Evolutionary conservation across 92 coral and sea anemone species (phyloP).

Genomic region (Muricea muricata): DNA sequence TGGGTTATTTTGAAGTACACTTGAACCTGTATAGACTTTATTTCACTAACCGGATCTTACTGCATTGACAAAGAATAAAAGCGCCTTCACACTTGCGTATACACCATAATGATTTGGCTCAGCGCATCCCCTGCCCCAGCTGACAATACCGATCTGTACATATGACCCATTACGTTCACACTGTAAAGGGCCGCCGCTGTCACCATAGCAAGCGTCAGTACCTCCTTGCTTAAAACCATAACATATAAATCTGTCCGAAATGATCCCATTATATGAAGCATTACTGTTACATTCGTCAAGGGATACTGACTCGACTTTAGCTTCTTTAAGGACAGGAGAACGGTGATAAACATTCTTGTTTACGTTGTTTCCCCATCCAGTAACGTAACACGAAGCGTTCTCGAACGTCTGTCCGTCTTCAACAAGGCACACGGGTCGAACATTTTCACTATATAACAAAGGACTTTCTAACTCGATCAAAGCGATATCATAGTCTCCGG

Average conservation of each 20-base stretch:
- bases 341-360: slow-evolving; percentile 40
- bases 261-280: slow-evolving; percentile 64
- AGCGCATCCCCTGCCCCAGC: slow-evolving; percentile 93
- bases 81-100: slow-evolving; percentile 74
- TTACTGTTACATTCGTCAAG: slow-evolving; percentile 64
- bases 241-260: slow-evolving; percentile 65
- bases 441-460: slow-evolving; percentile 64
- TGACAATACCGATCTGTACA: slow-evolving; percentile 83
- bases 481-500: slow-evolving; percentile 69
- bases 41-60: slow-evolving; percentile 66
- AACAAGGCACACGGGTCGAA: slow-evolving; percentile 74
- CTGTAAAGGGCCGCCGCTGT: slow-evolving; percentile 89
- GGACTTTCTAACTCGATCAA: slow-evolving; percentile 66
- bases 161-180: slow-evolving; percentile 80
- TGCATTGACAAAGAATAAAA: slow-evolving; percentile 79
- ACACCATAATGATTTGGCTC: slow-evolving; percentile 88
- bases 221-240: slow-evolving; percentile 83
- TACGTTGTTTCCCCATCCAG: slow-evolving; percentile 90
- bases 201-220: slow-evolving; percentile 76
- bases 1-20: background rate
- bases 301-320: slow-evolving; percentile 64
- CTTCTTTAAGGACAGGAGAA: slow-evolving; percentile 68
- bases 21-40: too few relatives aligned
- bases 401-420: slow-evolving; percentile 47
- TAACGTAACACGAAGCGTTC: slow-evolving; percentile 74